Conservation (phyloP, 2,113 vertebrate genomes). For the Gyps fulvus region DNA sequence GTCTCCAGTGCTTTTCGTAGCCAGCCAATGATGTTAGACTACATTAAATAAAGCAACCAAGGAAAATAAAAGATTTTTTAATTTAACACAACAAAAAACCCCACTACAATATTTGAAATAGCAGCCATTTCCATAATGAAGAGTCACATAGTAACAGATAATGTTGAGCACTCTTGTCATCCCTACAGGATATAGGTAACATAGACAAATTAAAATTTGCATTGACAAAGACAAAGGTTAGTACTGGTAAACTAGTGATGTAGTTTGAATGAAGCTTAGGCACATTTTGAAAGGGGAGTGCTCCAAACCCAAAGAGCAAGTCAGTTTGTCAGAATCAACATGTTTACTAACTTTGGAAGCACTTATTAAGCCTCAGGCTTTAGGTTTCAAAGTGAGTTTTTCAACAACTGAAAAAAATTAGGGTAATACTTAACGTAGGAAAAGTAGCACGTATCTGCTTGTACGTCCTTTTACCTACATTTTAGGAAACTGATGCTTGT, state of each 20-base stretch:
- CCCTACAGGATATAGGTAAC: background rate
- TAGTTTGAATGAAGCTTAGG: background rate
- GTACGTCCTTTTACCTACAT: background rate
- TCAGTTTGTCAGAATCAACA: background rate
- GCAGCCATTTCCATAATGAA: background rate
- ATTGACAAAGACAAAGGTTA: background rate
- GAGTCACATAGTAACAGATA: background rate
- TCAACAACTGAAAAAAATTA: background rate
- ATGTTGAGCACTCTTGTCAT: background rate
- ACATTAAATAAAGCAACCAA: background rate
- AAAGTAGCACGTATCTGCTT: background rate
- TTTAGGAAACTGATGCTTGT: background rate
- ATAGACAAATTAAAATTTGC: background rate
- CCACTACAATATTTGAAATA: background rate
- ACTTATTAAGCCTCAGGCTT: background rate
- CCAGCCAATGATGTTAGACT: constrained; percentile 98
- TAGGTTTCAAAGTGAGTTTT: background rate
- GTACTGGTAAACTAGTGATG: background rate
- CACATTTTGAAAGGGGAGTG: background rate
- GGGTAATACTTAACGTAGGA: background rate
- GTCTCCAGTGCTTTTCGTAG: constrained; percentile 95
- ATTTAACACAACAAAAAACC: background rate
- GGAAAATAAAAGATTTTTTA: background rate
- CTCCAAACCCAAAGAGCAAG: background rate
- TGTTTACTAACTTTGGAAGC: background rate